Percentiles rank a stretch among this genome's conserved stretches.
Conservation (phyloP, 2,888 invertebrate genomes). For the Xanthia icteritia region DNA sequence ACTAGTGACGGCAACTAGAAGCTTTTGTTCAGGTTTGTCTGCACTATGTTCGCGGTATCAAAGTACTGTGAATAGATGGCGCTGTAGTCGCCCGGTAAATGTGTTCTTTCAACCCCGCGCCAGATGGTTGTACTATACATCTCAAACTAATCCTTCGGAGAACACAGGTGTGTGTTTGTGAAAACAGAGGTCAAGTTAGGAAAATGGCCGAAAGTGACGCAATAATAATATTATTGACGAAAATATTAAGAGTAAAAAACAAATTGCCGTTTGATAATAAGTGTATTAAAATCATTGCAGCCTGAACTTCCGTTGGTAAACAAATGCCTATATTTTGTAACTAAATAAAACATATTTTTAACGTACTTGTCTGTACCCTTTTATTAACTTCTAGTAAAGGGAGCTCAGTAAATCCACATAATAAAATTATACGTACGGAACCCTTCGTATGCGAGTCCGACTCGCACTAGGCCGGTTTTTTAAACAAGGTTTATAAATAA, state of each 20-base stretch:
- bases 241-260: background rate
- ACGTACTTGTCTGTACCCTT: background rate
- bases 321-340: background rate
- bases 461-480: too few relatives aligned
- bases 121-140: constrained; percentile 24
- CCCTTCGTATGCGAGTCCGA: too few relatives aligned
- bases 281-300: background rate
- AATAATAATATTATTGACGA: background rate
- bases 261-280: background rate
- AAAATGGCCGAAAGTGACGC: too few relatives aligned
- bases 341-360: background rate
- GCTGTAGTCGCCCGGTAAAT: background rate
- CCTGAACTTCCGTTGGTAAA: background rate
- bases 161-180: background rate
- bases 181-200: background rate
- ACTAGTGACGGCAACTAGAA: constrained; percentile 4
- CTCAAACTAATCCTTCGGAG: too few relatives aligned
- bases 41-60: background rate
- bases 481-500: too few relatives aligned
- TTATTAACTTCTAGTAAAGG: too few relatives aligned
- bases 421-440: too few relatives aligned
- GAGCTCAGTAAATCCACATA: background rate
- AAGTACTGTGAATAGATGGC: background rate
- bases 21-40: background rate
- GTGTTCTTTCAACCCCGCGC: background rate